phyloP scores from a whole-genome alignment of 2,888 invertebrate genomes.

The Chrysomela aeneicollis region DNA sequence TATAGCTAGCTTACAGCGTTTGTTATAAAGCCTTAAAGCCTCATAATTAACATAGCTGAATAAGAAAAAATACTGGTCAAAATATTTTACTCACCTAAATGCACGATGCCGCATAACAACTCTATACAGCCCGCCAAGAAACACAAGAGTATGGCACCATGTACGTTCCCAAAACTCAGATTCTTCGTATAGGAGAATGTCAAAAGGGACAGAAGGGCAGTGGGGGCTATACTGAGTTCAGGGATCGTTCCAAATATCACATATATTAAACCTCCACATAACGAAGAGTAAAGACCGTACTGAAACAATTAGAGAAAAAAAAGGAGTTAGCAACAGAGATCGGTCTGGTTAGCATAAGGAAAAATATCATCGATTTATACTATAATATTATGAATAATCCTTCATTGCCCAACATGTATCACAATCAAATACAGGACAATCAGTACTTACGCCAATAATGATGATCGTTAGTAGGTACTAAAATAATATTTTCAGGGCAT shows the following conservation, averaged over 20 bases:
- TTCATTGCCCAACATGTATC: too few species aligned
- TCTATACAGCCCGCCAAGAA: slow-evolving; percentile 73
- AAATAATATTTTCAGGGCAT: too few species aligned
- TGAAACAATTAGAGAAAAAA: slow-evolving; percentile 59
- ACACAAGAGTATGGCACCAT: slow-evolving; percentile 72
- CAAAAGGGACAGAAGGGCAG: slow-evolving; percentile 79
- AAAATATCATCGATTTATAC: too few species aligned
- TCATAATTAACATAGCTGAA: too few species aligned
- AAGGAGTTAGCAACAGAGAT: neutral
- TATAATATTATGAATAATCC: too few species aligned
- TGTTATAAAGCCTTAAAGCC: too few species aligned
- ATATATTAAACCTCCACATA: slow-evolving; percentile 81
- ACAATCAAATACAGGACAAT: too few species aligned
- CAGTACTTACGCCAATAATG: too few species aligned
- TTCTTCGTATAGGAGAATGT: slow-evolving; percentile 70
- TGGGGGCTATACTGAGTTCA: slow-evolving; percentile 75
- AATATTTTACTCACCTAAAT: slow-evolving; percentile 65
- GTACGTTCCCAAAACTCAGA: slow-evolving; percentile 61
- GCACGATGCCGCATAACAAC: slow-evolving; percentile 69
- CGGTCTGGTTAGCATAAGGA: too few species aligned
- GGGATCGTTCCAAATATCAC: slow-evolving; percentile 77
- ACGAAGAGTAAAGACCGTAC: slow-evolving; percentile 86
- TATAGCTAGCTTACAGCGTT: too few species aligned
- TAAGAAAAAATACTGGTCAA: too few species aligned
- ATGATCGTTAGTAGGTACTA: too few species aligned